phyloP scores from a whole-genome alignment of 2,888 invertebrate genomes.

The Aromia moschata region DNA sequence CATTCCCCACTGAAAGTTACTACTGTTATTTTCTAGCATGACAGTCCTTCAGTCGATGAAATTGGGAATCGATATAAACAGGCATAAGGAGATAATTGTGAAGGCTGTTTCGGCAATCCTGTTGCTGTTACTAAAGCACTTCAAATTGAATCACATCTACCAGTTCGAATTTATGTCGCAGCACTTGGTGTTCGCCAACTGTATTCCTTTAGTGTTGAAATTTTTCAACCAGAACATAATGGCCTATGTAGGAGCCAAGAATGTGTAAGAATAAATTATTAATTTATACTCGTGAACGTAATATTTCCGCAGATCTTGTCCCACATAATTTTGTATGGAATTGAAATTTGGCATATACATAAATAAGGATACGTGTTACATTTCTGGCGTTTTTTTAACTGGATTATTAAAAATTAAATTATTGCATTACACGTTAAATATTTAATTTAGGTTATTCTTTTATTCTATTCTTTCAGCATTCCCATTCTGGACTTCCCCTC shows the following conservation, averaged over 20 bases:
- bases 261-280: conserved; percentile 69
- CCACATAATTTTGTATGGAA: neutral
- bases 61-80: conserved; percentile 95
- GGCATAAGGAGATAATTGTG: conserved; percentile 98
- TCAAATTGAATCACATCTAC: conserved; percentile 96
- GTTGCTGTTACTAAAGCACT: conserved; percentile 92
- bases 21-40: conserved; percentile 76
- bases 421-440: too few species aligned
- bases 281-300: too few species aligned
- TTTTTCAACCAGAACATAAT: conserved; percentile 99
- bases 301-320: too few species aligned
- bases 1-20: too few species aligned
- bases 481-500: conserved; percentile 94
- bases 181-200: conserved; percentile 98
- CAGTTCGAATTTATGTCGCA: conserved; percentile 99
- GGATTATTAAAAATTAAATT: too few species aligned
- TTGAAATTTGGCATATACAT: too few species aligned
- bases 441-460: too few species aligned
- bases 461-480: conserved; percentile 68
- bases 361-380: too few species aligned
- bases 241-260: conserved; percentile 93
- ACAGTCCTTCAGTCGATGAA: conserved; percentile 95
- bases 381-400: too few species aligned
- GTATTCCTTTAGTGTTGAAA: conserved; percentile 96
- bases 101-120: conserved; percentile 95